Conservation (phyloP, 2,113 vertebrate species). For the Callipepla californica region DNA sequence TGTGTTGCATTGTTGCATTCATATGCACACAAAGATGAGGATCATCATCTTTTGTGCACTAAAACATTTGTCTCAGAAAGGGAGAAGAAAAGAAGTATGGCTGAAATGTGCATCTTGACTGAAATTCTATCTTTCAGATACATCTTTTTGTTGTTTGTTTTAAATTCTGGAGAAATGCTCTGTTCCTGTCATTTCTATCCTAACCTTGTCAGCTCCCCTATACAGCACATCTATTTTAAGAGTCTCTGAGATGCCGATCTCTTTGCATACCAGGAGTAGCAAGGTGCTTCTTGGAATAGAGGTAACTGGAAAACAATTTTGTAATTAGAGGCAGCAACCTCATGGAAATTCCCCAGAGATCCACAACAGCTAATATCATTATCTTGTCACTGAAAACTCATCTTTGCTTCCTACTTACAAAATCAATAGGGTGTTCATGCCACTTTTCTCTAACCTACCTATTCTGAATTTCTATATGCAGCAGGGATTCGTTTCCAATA, state of each 20-base stretch:
- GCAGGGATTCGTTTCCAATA: neutral
- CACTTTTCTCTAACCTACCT: neutral
- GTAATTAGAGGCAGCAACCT: neutral
- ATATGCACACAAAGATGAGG: neutral
- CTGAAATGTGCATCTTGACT: neutral
- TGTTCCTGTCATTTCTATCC: neutral
- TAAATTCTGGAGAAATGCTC: neutral
- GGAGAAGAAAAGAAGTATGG: neutral
- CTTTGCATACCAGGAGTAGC: neutral
- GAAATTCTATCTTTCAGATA: neutral
- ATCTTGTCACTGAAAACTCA: neutral
- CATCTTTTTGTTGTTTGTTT: neutral
- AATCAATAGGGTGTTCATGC: neutral
- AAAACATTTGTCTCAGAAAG: neutral
- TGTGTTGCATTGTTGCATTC: neutral
- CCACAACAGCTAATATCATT: neutral
- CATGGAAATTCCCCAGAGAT: neutral
- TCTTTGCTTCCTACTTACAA: neutral
- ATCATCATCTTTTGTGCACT: neutral
- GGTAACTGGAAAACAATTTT: neutral
- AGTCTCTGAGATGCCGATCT: neutral
- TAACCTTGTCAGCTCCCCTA: neutral
- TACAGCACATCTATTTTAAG: neutral
- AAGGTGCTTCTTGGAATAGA: slow-evolving; percentile 5
- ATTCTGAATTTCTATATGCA: neutral